Evolutionary conservation across 1,140 invertebrate species (phyloP).

Genomic region (Saccostrea cuccullata): DNA sequence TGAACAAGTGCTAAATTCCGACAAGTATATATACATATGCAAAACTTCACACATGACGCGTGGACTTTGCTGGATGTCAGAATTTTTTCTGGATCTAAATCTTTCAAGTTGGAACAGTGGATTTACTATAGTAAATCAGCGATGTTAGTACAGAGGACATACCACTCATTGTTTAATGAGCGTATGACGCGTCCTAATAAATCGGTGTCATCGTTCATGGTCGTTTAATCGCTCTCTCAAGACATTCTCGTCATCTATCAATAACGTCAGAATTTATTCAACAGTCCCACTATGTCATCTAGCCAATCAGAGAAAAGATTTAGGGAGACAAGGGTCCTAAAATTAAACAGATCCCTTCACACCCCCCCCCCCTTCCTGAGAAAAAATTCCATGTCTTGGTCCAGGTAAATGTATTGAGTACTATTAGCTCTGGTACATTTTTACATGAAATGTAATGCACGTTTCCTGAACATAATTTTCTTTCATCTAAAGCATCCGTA

Average conservation of each 20-base stretch:
- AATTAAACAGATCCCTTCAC: background rate
- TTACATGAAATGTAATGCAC: too few relatives aligned
- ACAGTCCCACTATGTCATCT: too few relatives aligned
- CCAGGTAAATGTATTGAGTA: too few relatives aligned
- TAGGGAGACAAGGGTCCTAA: too few relatives aligned
- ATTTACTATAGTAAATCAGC: background rate
- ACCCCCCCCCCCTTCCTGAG: too few relatives aligned
- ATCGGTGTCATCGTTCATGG: conserved; percentile 27
- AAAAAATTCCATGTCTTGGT: background rate
- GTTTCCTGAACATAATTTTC: too few relatives aligned
- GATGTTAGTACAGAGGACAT: background rate
- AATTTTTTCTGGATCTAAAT: background rate
- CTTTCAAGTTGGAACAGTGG: background rate
- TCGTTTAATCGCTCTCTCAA: background rate
- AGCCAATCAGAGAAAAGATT: too few relatives aligned
- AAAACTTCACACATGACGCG: background rate
- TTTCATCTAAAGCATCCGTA: too few relatives aligned
- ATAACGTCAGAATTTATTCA: background rate
- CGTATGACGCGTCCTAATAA: conserved; percentile 16
- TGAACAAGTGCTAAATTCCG: background rate
- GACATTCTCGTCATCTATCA: background rate
- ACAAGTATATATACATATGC: background rate
- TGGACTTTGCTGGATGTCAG: background rate
- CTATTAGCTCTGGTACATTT: too few relatives aligned
- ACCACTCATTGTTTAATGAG: background rate